Percentiles rank a stretch among this genome's conserved stretches.
Conservation (phyloP, 2,113 vertebrate genomes). For the Salvelinus fontinalis region DNA sequence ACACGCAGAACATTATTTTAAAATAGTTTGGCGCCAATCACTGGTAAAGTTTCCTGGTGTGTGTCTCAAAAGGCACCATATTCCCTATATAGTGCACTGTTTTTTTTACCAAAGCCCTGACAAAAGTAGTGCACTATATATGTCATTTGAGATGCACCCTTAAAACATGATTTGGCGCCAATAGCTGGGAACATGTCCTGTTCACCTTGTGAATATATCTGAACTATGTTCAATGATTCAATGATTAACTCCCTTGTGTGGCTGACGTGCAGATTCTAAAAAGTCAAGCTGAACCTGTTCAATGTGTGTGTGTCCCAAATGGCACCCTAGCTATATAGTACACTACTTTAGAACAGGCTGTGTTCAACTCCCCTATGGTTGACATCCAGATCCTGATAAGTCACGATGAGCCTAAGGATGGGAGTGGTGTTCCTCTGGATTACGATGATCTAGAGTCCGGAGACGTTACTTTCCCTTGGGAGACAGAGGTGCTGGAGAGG, state of each 20-base stretch:
- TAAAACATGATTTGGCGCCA: no score
- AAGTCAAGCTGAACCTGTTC: no score
- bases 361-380: constrained; percentile 27
- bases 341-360: no score
- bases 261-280: no score
- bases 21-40: constrained; percentile 9
- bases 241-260: constrained; percentile 19
- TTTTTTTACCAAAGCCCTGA: no score
- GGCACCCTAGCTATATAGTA: no score
- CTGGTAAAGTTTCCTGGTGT: constrained; percentile 7
- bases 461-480: constrained; percentile 78
- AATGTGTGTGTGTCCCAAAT: no score
- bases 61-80: background rate
- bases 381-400: constrained; percentile 83
- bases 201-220: background rate
- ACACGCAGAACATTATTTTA: background rate
- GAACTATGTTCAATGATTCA: constrained; percentile 9
- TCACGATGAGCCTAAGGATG: constrained; percentile 74
- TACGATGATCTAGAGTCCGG: constrained; percentile 83
- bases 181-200: no score
- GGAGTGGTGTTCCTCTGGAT: constrained; percentile 80
- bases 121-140: no score
- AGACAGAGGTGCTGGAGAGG: constrained; percentile 69
- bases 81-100: no score
- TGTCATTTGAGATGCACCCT: no score